Percentiles rank a stretch among this genome's conserved stretches.
Evolutionary conservation across 1,140 invertebrate species (phyloP).

Genomic region (Drosophila elegans): DNA sequence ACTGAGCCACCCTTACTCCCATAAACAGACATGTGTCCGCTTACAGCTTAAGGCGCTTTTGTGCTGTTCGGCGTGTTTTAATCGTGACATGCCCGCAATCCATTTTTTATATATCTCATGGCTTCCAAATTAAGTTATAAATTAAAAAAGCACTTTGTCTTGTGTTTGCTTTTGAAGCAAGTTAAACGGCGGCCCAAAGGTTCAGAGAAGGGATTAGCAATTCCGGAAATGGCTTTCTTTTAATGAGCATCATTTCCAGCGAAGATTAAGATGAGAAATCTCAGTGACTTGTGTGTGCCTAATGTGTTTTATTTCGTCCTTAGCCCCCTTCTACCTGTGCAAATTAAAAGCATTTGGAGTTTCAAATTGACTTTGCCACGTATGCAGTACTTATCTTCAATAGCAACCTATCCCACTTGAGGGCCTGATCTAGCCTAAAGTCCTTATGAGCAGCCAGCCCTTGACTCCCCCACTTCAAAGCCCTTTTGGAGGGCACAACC

Average conservation of each 20-base stretch:
- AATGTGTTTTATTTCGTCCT: constrained; percentile 31
- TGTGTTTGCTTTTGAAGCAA: constrained; percentile 36
- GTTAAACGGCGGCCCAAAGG: constrained; percentile 26
- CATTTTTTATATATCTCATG: constrained; percentile 59
- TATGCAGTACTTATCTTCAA: constrained; percentile 19
- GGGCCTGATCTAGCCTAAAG: constrained; percentile 31
- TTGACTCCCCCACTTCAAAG: constrained; percentile 12
- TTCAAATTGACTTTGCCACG: constrained; percentile 22
- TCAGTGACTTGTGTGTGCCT: constrained; percentile 35
- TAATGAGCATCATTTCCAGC: constrained; percentile 46
- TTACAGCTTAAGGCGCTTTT: constrained; percentile 36
- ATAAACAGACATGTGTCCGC: constrained; percentile 12
- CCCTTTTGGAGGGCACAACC: constrained; percentile 4
- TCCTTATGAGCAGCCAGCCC: constrained; percentile 14
- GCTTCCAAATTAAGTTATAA: constrained; percentile 64
- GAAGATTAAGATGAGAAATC: constrained; percentile 49
- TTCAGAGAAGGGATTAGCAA: constrained; percentile 38
- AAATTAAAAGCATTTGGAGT: constrained; percentile 35
- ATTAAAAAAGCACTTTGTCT: constrained; percentile 64
- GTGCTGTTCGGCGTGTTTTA: constrained; percentile 45
- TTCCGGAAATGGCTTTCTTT: constrained; percentile 44
- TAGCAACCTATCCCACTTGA: constrained; percentile 26
- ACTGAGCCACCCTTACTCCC: constrained; percentile 1
- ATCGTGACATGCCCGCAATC: constrained; percentile 58
- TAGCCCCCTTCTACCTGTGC: background rate